phyloP scores from a whole-genome alignment of 2,888 invertebrate genomes.

The Mylabris sibirica region DNA sequence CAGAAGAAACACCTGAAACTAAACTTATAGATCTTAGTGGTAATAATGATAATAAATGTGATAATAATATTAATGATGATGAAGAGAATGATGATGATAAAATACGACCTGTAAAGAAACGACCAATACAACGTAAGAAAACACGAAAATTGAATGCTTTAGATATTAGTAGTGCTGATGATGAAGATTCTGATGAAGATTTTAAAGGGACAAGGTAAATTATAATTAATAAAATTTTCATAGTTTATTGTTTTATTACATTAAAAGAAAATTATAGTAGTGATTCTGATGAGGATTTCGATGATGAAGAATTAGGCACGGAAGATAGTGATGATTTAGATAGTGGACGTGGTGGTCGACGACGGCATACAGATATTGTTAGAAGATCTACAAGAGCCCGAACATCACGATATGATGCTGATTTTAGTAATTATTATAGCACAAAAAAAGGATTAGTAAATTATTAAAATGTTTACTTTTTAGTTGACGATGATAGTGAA shows the following conservation, averaged over 20 bases:
- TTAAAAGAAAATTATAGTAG: conserved; percentile 43
- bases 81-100: conserved; percentile 51
- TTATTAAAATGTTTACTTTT: conserved; percentile 31
- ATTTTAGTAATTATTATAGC: conserved; percentile 61
- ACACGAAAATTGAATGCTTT: conserved; percentile 80
- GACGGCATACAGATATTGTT: conserved; percentile 60
- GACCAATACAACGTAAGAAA: conserved; percentile 65
- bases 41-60: conserved; percentile 55
- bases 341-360: conserved; percentile 60
- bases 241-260: conserved; percentile 18
- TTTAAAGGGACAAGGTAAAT: conserved; percentile 82
- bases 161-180: conserved; percentile 68
- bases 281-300: conserved; percentile 65
- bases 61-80: conserved; percentile 47
- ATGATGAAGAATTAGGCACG: conserved; percentile 64
- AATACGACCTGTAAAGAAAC: conserved; percentile 56
- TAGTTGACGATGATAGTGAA: conserved; percentile 61
- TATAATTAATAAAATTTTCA: conserved; percentile 30
- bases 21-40: conserved; percentile 51
- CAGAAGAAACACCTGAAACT: conserved; percentile 36
- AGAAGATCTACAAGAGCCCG: conserved; percentile 66
- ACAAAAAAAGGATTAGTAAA: neutral
- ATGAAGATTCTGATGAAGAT: conserved; percentile 87
- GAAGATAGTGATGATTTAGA: conserved; percentile 66
- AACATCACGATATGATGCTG: conserved; percentile 64